Percentiles rank a stretch among this genome's conserved stretches.
These are phyloP conservation scores for Hymenopus coronatus DNA, from an alignment of 2,888 invertebrate species.

Conservation along the genomic window DNA sequence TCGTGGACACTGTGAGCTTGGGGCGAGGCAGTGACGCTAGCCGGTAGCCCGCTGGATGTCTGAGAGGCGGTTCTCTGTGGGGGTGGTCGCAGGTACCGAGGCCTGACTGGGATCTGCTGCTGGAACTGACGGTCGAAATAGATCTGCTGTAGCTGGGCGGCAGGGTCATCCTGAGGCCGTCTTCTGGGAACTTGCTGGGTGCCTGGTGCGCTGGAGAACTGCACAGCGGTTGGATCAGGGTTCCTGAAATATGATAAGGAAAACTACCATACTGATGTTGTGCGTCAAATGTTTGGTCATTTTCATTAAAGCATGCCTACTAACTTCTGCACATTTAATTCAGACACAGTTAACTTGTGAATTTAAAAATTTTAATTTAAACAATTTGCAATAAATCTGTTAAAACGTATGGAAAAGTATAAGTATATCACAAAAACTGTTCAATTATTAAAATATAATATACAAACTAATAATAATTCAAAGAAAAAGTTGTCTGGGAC, in stretches of 20 bases:
- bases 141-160: slow-evolving; percentile 25
- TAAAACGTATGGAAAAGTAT: no score
- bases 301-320: no score
- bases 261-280: no score
- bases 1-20: slow-evolving; percentile 26
- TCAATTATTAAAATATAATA: no score
- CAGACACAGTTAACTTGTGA: no score
- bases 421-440: no score
- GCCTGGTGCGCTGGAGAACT: background rate
- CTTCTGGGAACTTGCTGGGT: background rate
- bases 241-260: background rate
- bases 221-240: slow-evolving; percentile 9
- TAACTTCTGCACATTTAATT: no score
- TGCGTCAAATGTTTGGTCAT: no score
- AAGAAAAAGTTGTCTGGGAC: no score
- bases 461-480: no score
- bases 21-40: background rate
- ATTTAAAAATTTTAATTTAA: no score
- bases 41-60: background rate
- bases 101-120: slow-evolving; percentile 23
- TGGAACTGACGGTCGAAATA: slow-evolving; percentile 16
- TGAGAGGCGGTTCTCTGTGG: slow-evolving; percentile 10
- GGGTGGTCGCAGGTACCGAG: slow-evolving; percentile 1
- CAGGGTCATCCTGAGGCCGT: slow-evolving; percentile 1
- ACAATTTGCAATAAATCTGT: no score